Base-by-base conservation (phyloP, 2,888 invertebrate species). In the Electrophaes corylata region DNA sequence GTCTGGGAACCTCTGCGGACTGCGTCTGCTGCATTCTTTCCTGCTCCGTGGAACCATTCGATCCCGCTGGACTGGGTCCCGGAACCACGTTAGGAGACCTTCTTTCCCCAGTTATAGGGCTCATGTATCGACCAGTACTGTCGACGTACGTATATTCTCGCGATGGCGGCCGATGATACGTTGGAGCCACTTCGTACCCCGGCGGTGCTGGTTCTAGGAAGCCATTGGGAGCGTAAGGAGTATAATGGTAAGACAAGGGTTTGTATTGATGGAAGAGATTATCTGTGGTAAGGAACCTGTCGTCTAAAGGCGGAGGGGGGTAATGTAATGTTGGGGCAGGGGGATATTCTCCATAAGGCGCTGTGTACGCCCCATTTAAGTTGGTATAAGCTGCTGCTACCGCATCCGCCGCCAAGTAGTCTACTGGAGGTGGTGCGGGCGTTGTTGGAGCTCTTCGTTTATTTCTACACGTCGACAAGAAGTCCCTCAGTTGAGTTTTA, bases 401-500 rank as follows among this genome's bases (percentile, higher is more conserved):
- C 0, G 94, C 93, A 64, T 94, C 94, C 1, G 94, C 93, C 12
- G 94, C 92, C 61, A 95, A 85, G 70, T 96, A 95, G 70, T 95
- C 95, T 14, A 95, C 95, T 0, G 95, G 94, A 4, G 94, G 93
- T 3, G 94, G 93, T 0, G 93, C 93, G 3, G 94, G 93, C 5
- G 89, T 93, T 4, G 88, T 91, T 52, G 88, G 90, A 0, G 79
- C 88, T 86, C 95, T 94, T 79, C 96, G 93, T 78, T 97, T 97
- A 64, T 95, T 96, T 63, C 98, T 94, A 80, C 98, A 98, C 11
- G 98, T 98, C 12, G 98, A 97, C 1, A 98, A 90, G 82, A 98
- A 98, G 88, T 98, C 98, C 45, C 98, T 92, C 19, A 98, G 92
- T 81, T 98, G 98, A 2, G 98, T 97, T 86, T 98, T 98, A 90